These are phyloP conservation scores for Ceyx margarethae DNA, from an alignment of 2,113 vertebrate genomes.

Conservation along the genomic window DNA sequence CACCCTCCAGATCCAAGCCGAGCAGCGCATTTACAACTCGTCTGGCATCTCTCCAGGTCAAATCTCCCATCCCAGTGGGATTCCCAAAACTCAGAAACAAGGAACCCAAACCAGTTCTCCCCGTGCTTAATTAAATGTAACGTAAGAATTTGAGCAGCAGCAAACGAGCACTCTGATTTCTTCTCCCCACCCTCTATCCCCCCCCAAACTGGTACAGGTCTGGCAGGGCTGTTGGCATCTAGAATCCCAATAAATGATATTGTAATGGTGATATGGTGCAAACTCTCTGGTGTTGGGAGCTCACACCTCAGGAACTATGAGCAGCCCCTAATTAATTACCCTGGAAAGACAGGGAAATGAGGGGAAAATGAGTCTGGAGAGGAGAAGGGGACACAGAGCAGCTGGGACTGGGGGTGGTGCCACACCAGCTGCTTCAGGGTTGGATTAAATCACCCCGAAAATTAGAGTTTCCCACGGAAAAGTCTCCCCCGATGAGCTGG, in stretches of 20 bases:
- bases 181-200: not conserved
- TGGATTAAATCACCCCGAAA: not conserved
- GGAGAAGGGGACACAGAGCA: accelerated
- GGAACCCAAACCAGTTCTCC: slow-evolving; percentile 39
- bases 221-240: accelerated
- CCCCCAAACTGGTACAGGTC: accelerated
- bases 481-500: not conserved
- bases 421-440: not conserved
- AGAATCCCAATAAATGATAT: not conserved
- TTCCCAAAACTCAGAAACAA: not conserved
- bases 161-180: not conserved
- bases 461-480: not conserved
- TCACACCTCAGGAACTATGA: not conserved
- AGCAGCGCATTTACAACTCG: not conserved
- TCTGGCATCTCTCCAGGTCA: not conserved
- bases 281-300: not conserved
- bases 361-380: not conserved
- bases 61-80: not conserved
- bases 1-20: not conserved
- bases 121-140: not conserved
- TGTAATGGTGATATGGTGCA: accelerated
- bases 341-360: not conserved
- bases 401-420: not conserved
- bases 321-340: not conserved
- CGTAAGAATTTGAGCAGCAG: not conserved